A percentile compares a stretch with the other conserved stretches of the same genome.
Conservation (phyloP, 2,797 vertebrate species). For the Etheostoma perlongum region DNA sequence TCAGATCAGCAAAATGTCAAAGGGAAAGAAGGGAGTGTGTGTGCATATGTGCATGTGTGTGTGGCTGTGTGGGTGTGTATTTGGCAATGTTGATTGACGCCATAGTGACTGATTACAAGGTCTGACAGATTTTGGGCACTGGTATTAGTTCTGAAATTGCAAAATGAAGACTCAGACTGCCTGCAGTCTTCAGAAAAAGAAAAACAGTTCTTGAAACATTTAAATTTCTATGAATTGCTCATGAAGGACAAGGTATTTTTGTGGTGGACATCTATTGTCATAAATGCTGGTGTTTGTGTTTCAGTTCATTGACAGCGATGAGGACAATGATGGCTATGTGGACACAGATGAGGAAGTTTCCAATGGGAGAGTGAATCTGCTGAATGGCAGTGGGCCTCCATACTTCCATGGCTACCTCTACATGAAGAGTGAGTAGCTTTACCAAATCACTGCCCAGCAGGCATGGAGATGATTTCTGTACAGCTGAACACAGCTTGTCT, state of each 20-base stretch:
- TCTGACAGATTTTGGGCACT: slow-evolving; percentile 29
- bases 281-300: slow-evolving; percentile 33
- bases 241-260: neutral
- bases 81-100: slow-evolving; percentile 8
- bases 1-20: slow-evolving; percentile 70
- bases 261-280: neutral
- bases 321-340: slow-evolving; percentile 91
- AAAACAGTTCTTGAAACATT: neutral
- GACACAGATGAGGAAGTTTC: slow-evolving; percentile 96
- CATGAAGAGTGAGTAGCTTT: slow-evolving; percentile 90
- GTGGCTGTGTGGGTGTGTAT: slow-evolving; percentile 1
- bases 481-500: slow-evolving; percentile 23
- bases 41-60: slow-evolving; percentile 6
- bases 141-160: slow-evolving; percentile 13
- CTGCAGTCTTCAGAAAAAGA: neutral
- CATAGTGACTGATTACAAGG: slow-evolving; percentile 5
- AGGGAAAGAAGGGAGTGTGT: slow-evolving; percentile 15
- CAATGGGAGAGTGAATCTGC: slow-evolving; percentile 86
- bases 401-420: slow-evolving; percentile 97
- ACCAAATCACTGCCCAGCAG: slow-evolving; percentile 50
- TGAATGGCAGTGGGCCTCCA: slow-evolving; percentile 90
- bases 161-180: slow-evolving; percentile 7
- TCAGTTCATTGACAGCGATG: slow-evolving; percentile 93
- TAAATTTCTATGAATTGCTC: neutral
- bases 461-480: slow-evolving; percentile 48